phyloP scores from a whole-genome alignment of 2,888 invertebrate genomes.

The Trissolcus brochymenae region DNA sequence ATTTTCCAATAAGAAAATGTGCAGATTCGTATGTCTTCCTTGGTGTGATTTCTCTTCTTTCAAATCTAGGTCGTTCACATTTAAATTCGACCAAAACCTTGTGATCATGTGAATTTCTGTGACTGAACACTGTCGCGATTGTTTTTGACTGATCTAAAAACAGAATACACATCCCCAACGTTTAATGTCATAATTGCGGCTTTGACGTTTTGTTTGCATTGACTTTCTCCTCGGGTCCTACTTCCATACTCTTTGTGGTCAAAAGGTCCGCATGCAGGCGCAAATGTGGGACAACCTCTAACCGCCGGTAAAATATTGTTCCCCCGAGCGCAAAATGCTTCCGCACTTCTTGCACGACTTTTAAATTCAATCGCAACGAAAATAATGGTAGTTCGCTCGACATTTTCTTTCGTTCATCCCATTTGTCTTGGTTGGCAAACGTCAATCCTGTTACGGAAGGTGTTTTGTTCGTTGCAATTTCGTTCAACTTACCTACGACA shows the following conservation, averaged over 20 bases:
- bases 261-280: constrained; percentile 34
- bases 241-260: constrained; percentile 43
- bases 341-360: constrained; percentile 43
- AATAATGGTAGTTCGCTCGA: too few species aligned
- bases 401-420: too few species aligned
- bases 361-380: constrained; percentile 37
- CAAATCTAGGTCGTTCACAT: background rate
- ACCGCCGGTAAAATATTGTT: constrained; percentile 48
- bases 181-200: constrained; percentile 40
- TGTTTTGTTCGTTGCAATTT: too few species aligned
- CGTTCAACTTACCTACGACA: too few species aligned
- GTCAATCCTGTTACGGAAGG: too few species aligned
- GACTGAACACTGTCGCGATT: background rate
- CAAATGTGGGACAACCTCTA: constrained; percentile 51
- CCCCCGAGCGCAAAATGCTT: constrained; percentile 49
- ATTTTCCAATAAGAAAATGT: too few species aligned
- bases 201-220: constrained; percentile 35
- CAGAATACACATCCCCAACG: constrained; percentile 8
- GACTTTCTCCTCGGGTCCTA: constrained; percentile 52
- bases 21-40: background rate
- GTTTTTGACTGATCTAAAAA: constrained; percentile 6
- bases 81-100: background rate
- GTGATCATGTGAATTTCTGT: constrained; percentile 6
- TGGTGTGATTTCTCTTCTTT: constrained; percentile 1
- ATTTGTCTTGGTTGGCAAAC: too few species aligned